phyloP scores from a whole-genome alignment of 2,797 vertebrate species.

The Harpagifer antarcticus region DNA sequence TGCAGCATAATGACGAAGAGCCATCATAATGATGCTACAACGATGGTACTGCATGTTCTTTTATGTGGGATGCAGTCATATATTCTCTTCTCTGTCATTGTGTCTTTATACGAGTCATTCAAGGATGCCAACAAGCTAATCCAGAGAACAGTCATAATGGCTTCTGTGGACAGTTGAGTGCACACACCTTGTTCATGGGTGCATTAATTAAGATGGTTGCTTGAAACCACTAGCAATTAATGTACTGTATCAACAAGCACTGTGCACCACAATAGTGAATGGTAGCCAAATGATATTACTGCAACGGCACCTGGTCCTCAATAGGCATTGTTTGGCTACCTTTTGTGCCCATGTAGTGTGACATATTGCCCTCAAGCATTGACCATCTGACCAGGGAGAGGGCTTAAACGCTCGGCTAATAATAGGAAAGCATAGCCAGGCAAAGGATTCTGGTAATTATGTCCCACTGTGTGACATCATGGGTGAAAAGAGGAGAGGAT shows the following conservation, averaged over 20 bases:
- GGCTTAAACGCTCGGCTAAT: conserved; percentile 83
- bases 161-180: conserved; percentile 55
- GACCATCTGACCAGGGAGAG: conserved; percentile 88
- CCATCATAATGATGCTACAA: conserved; percentile 69
- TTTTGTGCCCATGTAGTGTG: conserved; percentile 87
- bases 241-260: conserved; percentile 71
- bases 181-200: conserved; percentile 64
- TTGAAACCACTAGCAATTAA: conserved; percentile 72
- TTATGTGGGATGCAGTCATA: conserved; percentile 52
- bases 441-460: conserved; percentile 82
- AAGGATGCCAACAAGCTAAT: conserved; percentile 74
- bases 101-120: conserved; percentile 71
- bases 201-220: conserved; percentile 74
- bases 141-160: conserved; percentile 62
- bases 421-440: conserved; percentile 82
- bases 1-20: conserved; percentile 75
- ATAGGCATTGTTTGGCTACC: conserved; percentile 86
- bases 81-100: conserved; percentile 61
- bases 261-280: conserved; percentile 77
- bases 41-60: conserved; percentile 50
- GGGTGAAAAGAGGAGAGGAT: conserved; percentile 73
- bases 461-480: conserved; percentile 83
- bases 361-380: conserved; percentile 86
- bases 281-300: conserved; percentile 80
- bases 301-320: conserved; percentile 86